A percentile compares a stretch with the other conserved stretches of the same genome.
These are phyloP conservation scores for Venusia cambrica DNA, from an alignment of 2,888 invertebrate species.

Conservation along the genomic window DNA sequence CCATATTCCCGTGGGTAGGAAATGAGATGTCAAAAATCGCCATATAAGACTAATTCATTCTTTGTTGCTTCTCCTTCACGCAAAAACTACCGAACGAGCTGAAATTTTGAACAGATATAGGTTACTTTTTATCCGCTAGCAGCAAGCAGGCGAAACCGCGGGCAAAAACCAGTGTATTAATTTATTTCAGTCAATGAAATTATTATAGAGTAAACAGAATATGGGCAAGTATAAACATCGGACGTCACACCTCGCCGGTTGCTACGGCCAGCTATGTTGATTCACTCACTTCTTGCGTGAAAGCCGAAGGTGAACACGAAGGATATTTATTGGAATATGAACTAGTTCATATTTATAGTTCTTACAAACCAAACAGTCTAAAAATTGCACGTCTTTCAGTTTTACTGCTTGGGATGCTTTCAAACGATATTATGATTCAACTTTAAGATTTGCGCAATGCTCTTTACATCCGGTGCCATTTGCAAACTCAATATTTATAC, in stretches of 20 bases:
- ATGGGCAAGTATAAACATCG: slow-evolving; percentile 63
- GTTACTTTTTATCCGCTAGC: too few relatives aligned
- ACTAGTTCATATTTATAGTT: slow-evolving; percentile 71
- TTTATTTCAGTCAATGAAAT: slow-evolving; percentile 72
- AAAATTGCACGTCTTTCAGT: slow-evolving; percentile 61
- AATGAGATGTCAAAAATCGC: too few relatives aligned
- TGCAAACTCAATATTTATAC: slow-evolving; percentile 36
- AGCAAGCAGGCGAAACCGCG: too few relatives aligned
- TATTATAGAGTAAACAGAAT: slow-evolving; percentile 68
- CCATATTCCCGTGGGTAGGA: too few relatives aligned
- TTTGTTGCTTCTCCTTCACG: too few relatives aligned
- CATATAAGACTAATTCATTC: too few relatives aligned
- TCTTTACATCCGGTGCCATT: slow-evolving; percentile 32
- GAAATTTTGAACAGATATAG: too few relatives aligned
- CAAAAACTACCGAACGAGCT: too few relatives aligned
- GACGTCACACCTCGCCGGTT: slow-evolving; percentile 66
- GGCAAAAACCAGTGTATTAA: too few relatives aligned
- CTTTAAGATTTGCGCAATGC: slow-evolving; percentile 30
- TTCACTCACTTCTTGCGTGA: slow-evolving; percentile 56
- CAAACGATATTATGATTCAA: slow-evolving; percentile 30
- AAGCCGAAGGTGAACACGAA: slow-evolving; percentile 62
- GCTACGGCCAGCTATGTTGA: slow-evolving; percentile 57
- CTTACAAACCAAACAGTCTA: slow-evolving; percentile 61
- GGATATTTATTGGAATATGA: slow-evolving; percentile 69
- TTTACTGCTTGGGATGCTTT: slow-evolving; percentile 34